Evolutionary conservation across 2,888 invertebrate genomes (phyloP).

Genomic region (Spodoptera littoralis): DNA sequence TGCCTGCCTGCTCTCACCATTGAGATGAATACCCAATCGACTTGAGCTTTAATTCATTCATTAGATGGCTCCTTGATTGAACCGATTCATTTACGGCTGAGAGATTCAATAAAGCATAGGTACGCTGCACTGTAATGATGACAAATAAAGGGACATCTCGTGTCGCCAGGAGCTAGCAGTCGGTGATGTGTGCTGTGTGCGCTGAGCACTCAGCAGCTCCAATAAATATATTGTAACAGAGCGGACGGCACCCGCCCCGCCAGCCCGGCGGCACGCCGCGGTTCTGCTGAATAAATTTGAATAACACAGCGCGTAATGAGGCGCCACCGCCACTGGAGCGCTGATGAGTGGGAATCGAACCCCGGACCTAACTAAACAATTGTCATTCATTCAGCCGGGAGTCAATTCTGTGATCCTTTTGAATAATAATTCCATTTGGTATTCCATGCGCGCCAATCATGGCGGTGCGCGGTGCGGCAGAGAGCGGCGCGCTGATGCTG

Average conservation of each 20-base stretch:
- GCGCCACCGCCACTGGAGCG: slow-evolving; percentile 59
- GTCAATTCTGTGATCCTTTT: slow-evolving; percentile 68
- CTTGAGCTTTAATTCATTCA: slow-evolving; percentile 27
- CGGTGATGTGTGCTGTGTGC: slow-evolving; percentile 3
- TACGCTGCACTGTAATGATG: slow-evolving; percentile 42
- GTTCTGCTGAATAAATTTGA: slow-evolving; percentile 78
- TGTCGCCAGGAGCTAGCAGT: slow-evolving; percentile 33
- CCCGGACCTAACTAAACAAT: slow-evolving; percentile 69
- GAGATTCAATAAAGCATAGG: slow-evolving; percentile 41
- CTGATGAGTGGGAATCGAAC: slow-evolving; percentile 73
- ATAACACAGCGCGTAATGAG: slow-evolving; percentile 74
- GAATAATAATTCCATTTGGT: slow-evolving; percentile 61
- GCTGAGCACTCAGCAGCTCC: slow-evolving; percentile 31
- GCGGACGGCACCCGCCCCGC: slow-evolving; percentile 13
- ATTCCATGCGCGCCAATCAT: slow-evolving; percentile 48
- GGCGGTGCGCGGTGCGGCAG: slow-evolving; percentile 1
- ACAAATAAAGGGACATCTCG: slow-evolving; percentile 43
- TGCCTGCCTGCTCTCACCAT: slow-evolving; percentile 1
- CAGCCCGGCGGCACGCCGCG: slow-evolving; percentile 57
- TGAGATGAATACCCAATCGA: slow-evolving; percentile 19
- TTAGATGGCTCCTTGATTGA: slow-evolving; percentile 35
- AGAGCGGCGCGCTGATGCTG: no score
- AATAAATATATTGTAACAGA: slow-evolving; percentile 48
- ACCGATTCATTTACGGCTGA: slow-evolving; percentile 29
- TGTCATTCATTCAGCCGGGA: slow-evolving; percentile 68